These are phyloP conservation scores for Automeris io DNA, from an alignment of 2,888 invertebrate genomes.

Conservation along the genomic window DNA sequence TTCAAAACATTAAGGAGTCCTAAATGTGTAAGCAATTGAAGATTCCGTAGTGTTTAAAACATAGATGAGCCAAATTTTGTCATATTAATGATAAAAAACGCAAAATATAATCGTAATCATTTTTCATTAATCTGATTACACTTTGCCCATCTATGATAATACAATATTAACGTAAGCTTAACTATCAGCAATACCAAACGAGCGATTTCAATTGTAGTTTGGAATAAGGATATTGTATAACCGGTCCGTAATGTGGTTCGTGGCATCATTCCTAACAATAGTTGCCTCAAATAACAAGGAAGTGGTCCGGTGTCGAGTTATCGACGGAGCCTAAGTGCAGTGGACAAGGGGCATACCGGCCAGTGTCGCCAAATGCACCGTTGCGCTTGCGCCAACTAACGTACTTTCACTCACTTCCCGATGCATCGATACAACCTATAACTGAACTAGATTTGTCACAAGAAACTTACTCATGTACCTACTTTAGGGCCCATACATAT, in stretches of 20 bases:
- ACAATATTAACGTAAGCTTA: no score
- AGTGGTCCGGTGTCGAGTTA: slow-evolving; percentile 23
- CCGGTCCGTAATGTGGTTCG: slow-evolving; percentile 4
- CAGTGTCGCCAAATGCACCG: slow-evolving; percentile 60
- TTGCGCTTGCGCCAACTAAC: slow-evolving; percentile 56
- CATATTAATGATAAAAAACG: no score
- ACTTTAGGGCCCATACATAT: not conserved
- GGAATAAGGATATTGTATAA: slow-evolving; percentile 3
- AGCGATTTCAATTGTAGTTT: slow-evolving; percentile 2
- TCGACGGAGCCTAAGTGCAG: slow-evolving; percentile 30
- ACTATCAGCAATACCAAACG: not conserved
- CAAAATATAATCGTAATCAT: no score
- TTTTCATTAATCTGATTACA: no score
- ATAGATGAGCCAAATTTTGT: no score
- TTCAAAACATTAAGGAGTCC: no score
- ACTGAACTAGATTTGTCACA: slow-evolving; percentile 14
- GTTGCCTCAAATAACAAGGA: slow-evolving; percentile 22
- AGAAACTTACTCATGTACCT: not conserved
- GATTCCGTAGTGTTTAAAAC: no score
- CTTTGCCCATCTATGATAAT: no score
- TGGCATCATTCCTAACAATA: slow-evolving; percentile 21
- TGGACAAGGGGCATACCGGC: slow-evolving; percentile 68
- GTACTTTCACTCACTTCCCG: slow-evolving; percentile 69
- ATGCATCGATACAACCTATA: slow-evolving; percentile 47
- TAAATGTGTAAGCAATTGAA: no score